Percentiles rank a stretch among this genome's conserved stretches.
Evolutionary conservation across 2,113 vertebrate genomes (phyloP).

Genomic region (Etheostoma cragini): DNA sequence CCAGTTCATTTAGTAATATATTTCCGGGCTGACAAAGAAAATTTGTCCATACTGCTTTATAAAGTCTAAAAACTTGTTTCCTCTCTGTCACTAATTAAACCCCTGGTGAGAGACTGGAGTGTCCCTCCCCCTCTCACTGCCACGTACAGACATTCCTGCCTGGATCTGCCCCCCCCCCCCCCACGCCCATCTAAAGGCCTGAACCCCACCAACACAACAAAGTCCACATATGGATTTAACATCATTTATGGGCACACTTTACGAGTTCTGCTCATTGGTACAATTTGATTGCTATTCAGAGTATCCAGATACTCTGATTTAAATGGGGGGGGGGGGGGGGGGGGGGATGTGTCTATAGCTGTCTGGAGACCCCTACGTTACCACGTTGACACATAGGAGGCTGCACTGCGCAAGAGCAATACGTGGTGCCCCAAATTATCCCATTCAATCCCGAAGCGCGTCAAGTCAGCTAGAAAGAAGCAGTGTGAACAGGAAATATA

Average conservation of each 20-base stretch:
- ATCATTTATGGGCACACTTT: background rate
- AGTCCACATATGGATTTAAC: background rate
- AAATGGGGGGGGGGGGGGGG: background rate
- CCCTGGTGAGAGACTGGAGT: conserved; percentile 32
- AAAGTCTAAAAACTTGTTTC: conserved; percentile 8
- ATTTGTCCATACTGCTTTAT: background rate
- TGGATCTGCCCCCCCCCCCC: background rate
- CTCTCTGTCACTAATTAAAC: conserved; percentile 44
- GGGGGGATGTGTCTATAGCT: conserved; percentile 7
- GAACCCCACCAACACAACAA: background rate
- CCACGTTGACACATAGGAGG: conserved; percentile 83
- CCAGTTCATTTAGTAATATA: background rate
- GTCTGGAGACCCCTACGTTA: conserved; percentile 61
- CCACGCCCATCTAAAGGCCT: background rate
- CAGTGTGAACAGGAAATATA: background rate
- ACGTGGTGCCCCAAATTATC: conserved; percentile 74
- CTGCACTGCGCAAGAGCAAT: conserved; percentile 76
- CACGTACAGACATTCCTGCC: conserved; percentile 80
- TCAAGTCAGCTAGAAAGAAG: conserved; percentile 11
- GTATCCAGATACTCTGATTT: background rate
- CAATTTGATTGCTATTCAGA: background rate
- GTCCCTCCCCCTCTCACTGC: conserved; percentile 67
- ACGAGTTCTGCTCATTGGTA: background rate
- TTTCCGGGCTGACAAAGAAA: background rate
- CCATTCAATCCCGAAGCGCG: conserved; percentile 32